Evolutionary conservation across 2,888 invertebrate species (phyloP).

Genomic region (Mythimna impura): DNA sequence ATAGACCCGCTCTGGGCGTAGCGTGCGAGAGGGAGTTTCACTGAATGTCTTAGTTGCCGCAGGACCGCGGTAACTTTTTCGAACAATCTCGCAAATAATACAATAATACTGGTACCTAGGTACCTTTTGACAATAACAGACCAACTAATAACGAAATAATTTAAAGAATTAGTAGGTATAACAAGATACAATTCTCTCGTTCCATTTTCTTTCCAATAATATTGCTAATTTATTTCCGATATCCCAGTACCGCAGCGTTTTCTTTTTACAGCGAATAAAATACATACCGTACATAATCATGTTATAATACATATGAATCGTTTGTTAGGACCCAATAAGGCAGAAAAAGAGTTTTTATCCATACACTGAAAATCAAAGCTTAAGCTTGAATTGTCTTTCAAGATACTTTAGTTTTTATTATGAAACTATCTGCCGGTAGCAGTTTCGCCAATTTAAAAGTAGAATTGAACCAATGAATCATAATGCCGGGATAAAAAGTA

Average conservation of each 20-base stretch:
- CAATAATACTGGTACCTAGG: too few relatives aligned
- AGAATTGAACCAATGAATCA: too few relatives aligned
- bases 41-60: too few relatives aligned
- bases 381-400: not conserved
- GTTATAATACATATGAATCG: not conserved
- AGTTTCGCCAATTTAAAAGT: too few relatives aligned
- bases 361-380: not conserved
- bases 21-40: too few relatives aligned
- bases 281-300: not conserved
- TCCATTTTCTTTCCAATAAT: slow-evolving; percentile 20
- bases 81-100: too few relatives aligned
- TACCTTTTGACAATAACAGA: not conserved
- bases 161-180: not conserved
- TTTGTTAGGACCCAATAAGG: slow-evolving; percentile 6
- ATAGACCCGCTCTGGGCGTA: too few relatives aligned
- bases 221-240: slow-evolving; percentile 21
- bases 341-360: not conserved
- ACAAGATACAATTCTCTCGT: slow-evolving; percentile 5
- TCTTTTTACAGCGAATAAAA: not conserved
- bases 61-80: too few relatives aligned
- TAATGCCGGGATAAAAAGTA: too few relatives aligned
- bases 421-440: too few relatives aligned
- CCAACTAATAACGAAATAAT: not conserved
- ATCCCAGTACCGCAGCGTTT: not conserved
- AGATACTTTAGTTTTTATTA: too few relatives aligned